Percentiles rank a stretch among this genome's conserved stretches.
These are phyloP conservation scores for Archaeoteleia sp. DNA, from an alignment of 2,888 invertebrate genomes.

Conservation along the genomic window DNA sequence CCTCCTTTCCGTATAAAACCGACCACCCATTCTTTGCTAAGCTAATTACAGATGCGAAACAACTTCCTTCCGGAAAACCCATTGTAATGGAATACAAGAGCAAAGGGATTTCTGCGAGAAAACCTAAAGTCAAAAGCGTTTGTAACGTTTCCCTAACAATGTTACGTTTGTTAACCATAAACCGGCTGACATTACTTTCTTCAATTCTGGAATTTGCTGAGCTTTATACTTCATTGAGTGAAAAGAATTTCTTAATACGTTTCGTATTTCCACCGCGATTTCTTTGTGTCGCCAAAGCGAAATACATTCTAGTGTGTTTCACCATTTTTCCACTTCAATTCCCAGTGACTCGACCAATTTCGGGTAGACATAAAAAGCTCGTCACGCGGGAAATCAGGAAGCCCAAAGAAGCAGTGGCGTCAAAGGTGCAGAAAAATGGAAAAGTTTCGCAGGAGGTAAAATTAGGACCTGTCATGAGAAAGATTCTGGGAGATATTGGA, in stretches of 20 bases:
- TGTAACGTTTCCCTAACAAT: no score
- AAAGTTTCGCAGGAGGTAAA: conserved; percentile 42
- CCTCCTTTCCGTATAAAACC: no score
- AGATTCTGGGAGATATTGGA: no score
- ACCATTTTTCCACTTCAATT: conserved; percentile 46
- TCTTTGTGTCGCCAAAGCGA: no score
- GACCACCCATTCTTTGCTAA: conserved; percentile 1
- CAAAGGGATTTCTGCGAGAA: no score
- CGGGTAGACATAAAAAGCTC: conserved; percentile 39
- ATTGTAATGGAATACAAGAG: conserved; percentile 2
- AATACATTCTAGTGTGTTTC: conserved; percentile 7
- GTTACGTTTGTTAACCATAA: no score
- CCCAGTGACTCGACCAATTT: conserved; percentile 21
- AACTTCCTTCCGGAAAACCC: conserved; percentile 1
- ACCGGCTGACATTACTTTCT: no score
- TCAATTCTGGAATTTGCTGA: no score
- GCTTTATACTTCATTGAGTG: no score
- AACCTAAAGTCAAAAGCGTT: no score
- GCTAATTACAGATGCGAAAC: conserved; percentile 8
- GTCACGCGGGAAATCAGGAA: conserved; percentile 51
- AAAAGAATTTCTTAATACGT: no score
- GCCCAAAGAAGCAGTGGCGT: conserved; percentile 29
- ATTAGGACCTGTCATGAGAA: conserved; percentile 51
- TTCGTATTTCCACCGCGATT: no score
- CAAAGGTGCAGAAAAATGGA: conserved; percentile 43